phyloP scores from a whole-genome alignment of 2,113 vertebrate species.

The Centropus bengalensis region DNA sequence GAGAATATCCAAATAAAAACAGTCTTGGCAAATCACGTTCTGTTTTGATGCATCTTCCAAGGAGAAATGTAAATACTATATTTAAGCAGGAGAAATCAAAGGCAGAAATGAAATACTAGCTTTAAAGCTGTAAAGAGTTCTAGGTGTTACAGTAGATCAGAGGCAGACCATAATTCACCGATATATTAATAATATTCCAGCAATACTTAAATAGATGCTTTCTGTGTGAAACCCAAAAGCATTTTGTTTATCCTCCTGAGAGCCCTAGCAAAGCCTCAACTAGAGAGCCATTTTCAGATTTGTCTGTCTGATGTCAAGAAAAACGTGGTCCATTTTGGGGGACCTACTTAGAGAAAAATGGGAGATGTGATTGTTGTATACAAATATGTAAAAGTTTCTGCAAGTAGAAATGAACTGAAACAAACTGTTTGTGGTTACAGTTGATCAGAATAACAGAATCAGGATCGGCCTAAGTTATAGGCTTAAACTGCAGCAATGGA shows the following conservation, averaged over 20 bases:
- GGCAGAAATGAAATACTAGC: not conserved
- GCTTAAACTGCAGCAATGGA: not conserved
- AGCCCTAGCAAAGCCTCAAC: not conserved
- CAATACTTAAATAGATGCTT: not conserved
- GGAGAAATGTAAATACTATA: not conserved
- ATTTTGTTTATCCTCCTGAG: not conserved
- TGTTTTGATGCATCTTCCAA: not conserved
- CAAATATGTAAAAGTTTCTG: not conserved
- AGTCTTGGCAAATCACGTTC: not conserved
- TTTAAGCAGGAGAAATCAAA: not conserved
- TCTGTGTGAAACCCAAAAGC: not conserved
- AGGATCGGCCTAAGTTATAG: not conserved
- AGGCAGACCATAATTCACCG: not conserved
- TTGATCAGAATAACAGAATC: not conserved
- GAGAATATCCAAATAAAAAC: accelerated
- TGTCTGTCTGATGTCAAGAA: not conserved
- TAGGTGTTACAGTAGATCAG: not conserved
- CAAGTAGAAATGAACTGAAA: not conserved
- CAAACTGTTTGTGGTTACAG: not conserved
- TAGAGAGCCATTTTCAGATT: not conserved
- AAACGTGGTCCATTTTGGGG: not conserved
- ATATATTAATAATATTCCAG: not conserved
- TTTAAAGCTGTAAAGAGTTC: not conserved
- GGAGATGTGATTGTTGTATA: not conserved
- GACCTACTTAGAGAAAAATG: not conserved